Conservation (phyloP, 2,113 vertebrate species). For the Solea solea region DNA sequence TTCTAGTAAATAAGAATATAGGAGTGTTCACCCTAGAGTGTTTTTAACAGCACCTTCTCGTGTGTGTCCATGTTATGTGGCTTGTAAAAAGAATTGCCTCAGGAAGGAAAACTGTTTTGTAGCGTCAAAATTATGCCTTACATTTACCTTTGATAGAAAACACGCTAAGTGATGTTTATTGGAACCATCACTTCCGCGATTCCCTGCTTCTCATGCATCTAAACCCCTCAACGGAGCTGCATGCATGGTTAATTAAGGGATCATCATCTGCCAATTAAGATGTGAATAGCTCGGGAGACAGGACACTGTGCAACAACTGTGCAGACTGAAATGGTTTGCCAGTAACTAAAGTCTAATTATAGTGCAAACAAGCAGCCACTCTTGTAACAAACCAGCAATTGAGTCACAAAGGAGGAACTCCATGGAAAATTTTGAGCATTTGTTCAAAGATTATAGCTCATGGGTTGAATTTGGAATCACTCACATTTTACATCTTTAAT, state of each 20-base stretch:
- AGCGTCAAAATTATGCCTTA: constrained; percentile 44
- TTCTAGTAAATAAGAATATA: neutral
- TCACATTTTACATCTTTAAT: neutral
- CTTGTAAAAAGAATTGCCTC: constrained; percentile 17
- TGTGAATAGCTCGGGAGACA: constrained; percentile 6
- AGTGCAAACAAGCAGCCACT: neutral
- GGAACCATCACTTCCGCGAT: constrained; percentile 17
- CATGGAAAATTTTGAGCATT: too few species aligned
- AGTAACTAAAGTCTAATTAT: constrained; percentile 12
- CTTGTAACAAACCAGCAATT: neutral
- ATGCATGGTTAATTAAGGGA: constrained; percentile 36
- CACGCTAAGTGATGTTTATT: constrained; percentile 33
- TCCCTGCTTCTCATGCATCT: constrained; percentile 29
- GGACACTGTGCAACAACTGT: neutral
- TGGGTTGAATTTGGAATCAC: too few species aligned
- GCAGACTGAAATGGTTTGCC: constrained; percentile 4
- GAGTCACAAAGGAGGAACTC: neutral
- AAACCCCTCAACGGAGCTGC: constrained; percentile 36
- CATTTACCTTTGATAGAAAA: constrained; percentile 47
- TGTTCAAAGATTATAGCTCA: too few species aligned
- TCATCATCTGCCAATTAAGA: constrained; percentile 38
- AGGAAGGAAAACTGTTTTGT: constrained; percentile 28
- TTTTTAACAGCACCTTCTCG: neutral
- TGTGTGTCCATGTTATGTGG: constrained; percentile 2
- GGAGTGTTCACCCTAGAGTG: neutral